These are phyloP conservation scores for Cataglyphis albicans DNA, from an alignment of 2,888 invertebrate species.

Conservation along the genomic window DNA sequence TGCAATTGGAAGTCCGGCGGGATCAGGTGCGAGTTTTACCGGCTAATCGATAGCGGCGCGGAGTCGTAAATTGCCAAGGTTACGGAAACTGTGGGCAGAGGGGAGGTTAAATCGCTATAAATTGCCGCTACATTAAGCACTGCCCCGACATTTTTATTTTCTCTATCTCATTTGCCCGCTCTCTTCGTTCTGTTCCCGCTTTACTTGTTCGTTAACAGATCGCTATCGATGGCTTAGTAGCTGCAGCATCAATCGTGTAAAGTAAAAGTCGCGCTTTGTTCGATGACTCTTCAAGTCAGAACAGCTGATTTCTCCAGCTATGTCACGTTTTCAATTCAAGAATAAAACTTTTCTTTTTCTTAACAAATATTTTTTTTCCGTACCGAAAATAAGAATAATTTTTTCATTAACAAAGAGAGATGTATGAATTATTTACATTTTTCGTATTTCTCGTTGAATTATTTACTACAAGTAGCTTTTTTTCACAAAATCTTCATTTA, in stretches of 20 bases:
- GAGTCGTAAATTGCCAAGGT: conserved; percentile 76
- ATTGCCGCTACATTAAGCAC: conserved; percentile 76
- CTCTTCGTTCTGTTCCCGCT: background rate
- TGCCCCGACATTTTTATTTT: conserved; percentile 59
- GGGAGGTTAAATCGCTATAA: conserved; percentile 75
- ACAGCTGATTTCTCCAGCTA: conserved; percentile 31
- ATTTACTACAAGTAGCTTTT: background rate
- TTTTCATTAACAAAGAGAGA: background rate
- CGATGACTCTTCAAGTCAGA: background rate
- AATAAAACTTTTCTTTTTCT: background rate
- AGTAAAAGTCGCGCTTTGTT: conserved; percentile 43
- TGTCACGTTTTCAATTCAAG: background rate
- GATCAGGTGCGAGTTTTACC: conserved; percentile 70
- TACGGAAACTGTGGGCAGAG: conserved; percentile 63
- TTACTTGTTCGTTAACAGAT: conserved; percentile 45
- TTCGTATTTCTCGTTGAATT: background rate
- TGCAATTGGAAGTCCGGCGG: conserved; percentile 51
- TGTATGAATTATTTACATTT: background rate
- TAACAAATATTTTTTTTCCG: background rate
- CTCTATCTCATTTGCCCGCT: conserved; percentile 28
- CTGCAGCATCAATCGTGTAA: conserved; percentile 3
- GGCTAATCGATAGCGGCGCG: conserved; percentile 76
- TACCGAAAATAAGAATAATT: background rate
- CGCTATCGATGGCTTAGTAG: conserved; percentile 26
- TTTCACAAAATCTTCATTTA: background rate